Conservation (phyloP, 1,140 invertebrate species). For the Diorhabda sublineata region DNA sequence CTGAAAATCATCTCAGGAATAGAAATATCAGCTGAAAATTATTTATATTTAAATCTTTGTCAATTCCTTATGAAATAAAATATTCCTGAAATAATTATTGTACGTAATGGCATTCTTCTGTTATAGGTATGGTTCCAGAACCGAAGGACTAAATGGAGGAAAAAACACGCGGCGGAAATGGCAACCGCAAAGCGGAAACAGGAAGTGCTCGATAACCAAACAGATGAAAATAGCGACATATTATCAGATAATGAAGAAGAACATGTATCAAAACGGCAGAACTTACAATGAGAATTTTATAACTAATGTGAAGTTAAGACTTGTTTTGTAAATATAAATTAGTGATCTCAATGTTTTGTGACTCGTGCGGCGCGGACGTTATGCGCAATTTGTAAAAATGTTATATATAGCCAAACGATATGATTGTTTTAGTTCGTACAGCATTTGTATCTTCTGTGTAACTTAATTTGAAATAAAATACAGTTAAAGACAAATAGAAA, state of each 20-base stretch:
- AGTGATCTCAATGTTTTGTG: conserved; percentile 39
- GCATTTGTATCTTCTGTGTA: not conserved
- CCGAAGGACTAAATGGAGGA: conserved; percentile 97
- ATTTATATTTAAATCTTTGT: too few relatives aligned
- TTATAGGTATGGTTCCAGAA: conserved; percentile 99
- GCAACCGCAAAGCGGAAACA: conserved; percentile 95
- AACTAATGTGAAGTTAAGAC: conserved; percentile 4
- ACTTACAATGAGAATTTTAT: conserved; percentile 39
- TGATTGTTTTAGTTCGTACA: not conserved
- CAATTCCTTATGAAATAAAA: too few relatives aligned
- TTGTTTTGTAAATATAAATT: conserved; percentile 23
- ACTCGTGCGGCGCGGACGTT: conserved; percentile 21
- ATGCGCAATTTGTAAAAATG: conserved; percentile 36
- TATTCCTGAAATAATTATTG: too few relatives aligned
- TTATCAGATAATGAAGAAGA: conserved; percentile 47
- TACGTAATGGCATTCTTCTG: conserved; percentile 25
- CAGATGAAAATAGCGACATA: conserved; percentile 47
- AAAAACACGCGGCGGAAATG: conserved; percentile 99
- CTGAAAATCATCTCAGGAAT: too few relatives aligned
- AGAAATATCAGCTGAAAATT: too few relatives aligned
- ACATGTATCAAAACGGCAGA: conserved; percentile 42
- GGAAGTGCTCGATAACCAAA: conserved; percentile 78
- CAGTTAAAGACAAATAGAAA: too few relatives aligned
- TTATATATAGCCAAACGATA: conserved; percentile 28
- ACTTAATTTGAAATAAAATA: too few relatives aligned